These are phyloP conservation scores for Theonella swinhoei DNA, from an alignment of 37 sponge, comb jelly and placozoan genomes.

Conservation along the genomic window DNA sequence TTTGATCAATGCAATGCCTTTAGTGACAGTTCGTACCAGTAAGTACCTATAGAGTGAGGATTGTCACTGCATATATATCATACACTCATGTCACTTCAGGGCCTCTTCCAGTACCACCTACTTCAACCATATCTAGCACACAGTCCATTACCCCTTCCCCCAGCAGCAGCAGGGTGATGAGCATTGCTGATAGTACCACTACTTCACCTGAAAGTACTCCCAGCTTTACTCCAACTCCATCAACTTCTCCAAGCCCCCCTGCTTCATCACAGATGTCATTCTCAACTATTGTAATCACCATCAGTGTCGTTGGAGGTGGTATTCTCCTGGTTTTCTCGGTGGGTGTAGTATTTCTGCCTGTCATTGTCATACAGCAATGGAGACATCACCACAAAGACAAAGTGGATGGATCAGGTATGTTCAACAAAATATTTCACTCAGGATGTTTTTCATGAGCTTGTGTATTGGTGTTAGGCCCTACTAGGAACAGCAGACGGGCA, in stretches of 20 bases:
- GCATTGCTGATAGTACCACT: too few relatives aligned
- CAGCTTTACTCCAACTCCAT: too few relatives aligned
- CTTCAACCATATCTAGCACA: too few relatives aligned
- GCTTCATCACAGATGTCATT: neutral
- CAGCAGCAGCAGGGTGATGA: too few relatives aligned
- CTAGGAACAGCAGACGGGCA: neutral
- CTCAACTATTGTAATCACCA: neutral
- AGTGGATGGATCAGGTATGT: neutral
- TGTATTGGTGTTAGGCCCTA: too few relatives aligned
- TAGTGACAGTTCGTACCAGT: neutral
- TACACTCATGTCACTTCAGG: neutral
- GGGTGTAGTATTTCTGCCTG: neutral
- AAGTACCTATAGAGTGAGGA: neutral
- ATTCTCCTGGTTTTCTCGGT: neutral
- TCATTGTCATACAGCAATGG: neutral
- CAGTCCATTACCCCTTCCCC: too few relatives aligned
- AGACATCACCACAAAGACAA: neutral
- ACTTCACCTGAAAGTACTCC: too few relatives aligned
- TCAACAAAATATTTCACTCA: neutral
- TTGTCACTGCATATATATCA: too few relatives aligned
- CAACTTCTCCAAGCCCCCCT: neutral
- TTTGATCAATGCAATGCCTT: too few relatives aligned
- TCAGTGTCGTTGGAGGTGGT: neutral
- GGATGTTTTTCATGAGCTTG: neutral
- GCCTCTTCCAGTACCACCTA: neutral